These are phyloP conservation scores for Nettapus auritus DNA, from an alignment of 2,113 vertebrate genomes.

Conservation along the genomic window DNA sequence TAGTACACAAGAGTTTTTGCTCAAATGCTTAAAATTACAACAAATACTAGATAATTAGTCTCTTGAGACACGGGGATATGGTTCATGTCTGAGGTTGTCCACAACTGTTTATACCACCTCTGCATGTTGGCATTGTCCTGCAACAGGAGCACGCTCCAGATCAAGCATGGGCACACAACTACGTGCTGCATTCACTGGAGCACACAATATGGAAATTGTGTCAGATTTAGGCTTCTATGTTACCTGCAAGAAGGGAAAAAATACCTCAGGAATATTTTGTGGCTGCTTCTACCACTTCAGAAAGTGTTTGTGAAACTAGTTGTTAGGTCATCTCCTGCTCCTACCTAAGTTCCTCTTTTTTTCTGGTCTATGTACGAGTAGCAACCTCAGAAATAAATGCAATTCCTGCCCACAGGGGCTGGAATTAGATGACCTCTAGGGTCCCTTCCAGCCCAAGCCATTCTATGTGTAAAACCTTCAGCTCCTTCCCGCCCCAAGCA, in stretches of 20 bases:
- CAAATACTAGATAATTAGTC: neutral
- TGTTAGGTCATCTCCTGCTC: neutral
- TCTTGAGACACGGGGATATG: neutral
- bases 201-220: neutral
- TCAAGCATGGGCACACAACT: rapidly evolving
- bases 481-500: neutral
- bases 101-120: neutral
- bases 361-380: neutral
- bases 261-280: neutral
- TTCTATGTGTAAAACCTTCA: neutral
- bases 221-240: neutral
- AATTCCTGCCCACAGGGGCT: too few species aligned
- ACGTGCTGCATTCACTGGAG: neutral
- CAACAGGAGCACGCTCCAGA: rapidly evolving
- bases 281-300: neutral
- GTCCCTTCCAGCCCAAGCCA: too few species aligned
- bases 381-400: neutral
- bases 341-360: neutral
- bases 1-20: neutral
- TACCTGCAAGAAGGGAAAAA: neutral
- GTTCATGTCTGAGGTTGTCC: neutral
- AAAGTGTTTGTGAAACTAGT: neutral
- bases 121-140: neutral
- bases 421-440: too few species aligned
- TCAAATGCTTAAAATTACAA: neutral